A percentile compares a stretch with the other conserved stretches of the same genome.
These are phyloP conservation scores for Abramis brama DNA, from an alignment of 2,113 vertebrate species.

Conservation along the genomic window DNA sequence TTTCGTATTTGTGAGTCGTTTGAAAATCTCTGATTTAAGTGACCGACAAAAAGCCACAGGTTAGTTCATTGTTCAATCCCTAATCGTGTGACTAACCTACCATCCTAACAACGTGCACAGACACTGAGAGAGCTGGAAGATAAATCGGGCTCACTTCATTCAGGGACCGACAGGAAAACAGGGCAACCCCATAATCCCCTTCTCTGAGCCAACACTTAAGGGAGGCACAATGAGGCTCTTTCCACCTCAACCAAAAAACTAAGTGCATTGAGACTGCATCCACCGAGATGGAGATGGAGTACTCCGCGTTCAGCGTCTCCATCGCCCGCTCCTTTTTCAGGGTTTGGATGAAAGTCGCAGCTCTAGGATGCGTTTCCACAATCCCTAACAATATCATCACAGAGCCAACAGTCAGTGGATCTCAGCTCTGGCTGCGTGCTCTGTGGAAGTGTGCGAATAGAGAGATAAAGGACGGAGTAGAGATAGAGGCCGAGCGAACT, in stretches of 20 bases:
- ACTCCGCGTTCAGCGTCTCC: background rate
- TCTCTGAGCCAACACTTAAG: conserved; percentile 17
- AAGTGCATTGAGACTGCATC: background rate
- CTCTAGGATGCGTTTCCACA: conserved; percentile 17
- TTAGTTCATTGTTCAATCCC: background rate
- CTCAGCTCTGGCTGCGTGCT: conserved; percentile 19
- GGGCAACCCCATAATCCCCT: conserved; percentile 9
- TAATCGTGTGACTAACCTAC: background rate
- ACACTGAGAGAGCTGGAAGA: background rate
- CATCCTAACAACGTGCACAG: background rate
- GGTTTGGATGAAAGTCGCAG: background rate
- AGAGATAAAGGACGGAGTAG: conserved; percentile 35
- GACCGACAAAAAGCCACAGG: background rate
- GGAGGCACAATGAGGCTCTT: background rate
- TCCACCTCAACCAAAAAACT: conserved; percentile 1
- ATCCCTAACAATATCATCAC: conserved; percentile 35
- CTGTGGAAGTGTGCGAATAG: conserved; percentile 27
- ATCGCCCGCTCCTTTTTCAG: background rate
- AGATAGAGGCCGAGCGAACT: conserved; percentile 14
- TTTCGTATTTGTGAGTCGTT: background rate
- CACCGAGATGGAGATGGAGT: background rate
- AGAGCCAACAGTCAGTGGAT: conserved; percentile 25
- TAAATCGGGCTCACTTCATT: background rate
- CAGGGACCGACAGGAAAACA: background rate
- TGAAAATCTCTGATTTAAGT: background rate